Conservation (phyloP, 2,113 vertebrate genomes). For the Phoenicopterus ruber region DNA sequence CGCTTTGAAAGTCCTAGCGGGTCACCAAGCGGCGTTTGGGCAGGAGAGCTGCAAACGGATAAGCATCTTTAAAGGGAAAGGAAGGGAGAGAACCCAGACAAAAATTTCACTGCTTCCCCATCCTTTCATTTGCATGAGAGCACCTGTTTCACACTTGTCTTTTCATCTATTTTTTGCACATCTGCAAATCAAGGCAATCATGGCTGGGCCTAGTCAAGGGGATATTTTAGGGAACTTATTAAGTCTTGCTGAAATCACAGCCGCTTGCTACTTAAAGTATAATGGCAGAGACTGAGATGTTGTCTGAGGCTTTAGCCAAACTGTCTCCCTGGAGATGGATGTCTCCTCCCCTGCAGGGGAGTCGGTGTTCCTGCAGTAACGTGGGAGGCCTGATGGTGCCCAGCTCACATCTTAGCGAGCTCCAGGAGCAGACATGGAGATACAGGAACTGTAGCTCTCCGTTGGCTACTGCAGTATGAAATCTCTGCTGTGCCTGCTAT, state of each 20-base stretch:
- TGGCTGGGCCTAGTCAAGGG: background rate
- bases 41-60: background rate
- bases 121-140: background rate
- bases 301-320: background rate
- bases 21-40: background rate
- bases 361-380: background rate
- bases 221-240: slow-evolving; percentile 11
- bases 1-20: background rate
- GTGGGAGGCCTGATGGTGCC: background rate
- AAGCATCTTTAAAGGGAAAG: background rate
- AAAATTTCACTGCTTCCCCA: background rate
- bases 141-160: background rate
- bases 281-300: background rate
- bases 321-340: slow-evolving; percentile 2
- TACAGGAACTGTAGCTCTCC: background rate
- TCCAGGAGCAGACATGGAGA: background rate
- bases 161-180: background rate
- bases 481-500: background rate
- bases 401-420: background rate
- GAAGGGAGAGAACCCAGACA: background rate
- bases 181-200: slow-evolving; percentile 14
- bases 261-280: background rate
- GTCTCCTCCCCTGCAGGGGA: background rate
- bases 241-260: slow-evolving; percentile 16
- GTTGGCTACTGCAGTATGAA: background rate